Evolutionary conservation across 2,113 vertebrate genomes (phyloP).

Genomic region (Alouatta palliata): DNA sequence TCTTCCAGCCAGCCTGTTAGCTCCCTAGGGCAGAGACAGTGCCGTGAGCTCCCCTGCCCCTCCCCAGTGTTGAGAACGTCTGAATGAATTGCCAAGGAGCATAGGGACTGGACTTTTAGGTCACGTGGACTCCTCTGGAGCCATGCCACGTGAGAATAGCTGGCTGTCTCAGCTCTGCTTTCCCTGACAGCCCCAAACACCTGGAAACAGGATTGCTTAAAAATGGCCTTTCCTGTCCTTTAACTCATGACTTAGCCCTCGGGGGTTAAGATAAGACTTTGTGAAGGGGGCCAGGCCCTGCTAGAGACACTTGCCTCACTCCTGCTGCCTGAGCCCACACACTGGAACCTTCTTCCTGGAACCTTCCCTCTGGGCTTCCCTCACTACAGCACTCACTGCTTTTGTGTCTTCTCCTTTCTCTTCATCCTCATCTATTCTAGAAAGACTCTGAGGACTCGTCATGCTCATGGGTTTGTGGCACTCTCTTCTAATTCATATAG

Average conservation of each 20-base stretch:
- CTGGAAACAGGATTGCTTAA: not conserved
- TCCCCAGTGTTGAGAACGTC: not conserved
- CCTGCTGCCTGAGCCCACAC: not conserved
- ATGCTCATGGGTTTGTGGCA: not conserved
- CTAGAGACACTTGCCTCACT: fast-evolving
- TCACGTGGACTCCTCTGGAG: not conserved
- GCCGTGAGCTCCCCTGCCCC: not conserved
- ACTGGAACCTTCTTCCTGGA: not conserved
- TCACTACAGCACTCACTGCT: not conserved
- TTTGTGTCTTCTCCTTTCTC: not conserved
- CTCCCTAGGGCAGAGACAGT: not conserved
- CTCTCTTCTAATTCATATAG: not conserved
- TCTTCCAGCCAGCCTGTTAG: too few species aligned
- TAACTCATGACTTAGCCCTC: not conserved
- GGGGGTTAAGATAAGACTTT: not conserved
- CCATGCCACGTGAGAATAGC: not conserved
- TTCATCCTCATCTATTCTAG: not conserved
- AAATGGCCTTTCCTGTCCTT: not conserved
- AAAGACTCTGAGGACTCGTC: not conserved
- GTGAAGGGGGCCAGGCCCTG: not conserved
- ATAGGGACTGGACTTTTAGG: not conserved
- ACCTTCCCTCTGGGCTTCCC: not conserved
- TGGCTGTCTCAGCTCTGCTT: not conserved
- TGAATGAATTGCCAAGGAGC: not conserved
- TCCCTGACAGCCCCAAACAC: not conserved